Conservation (phyloP, 2,888 invertebrate genomes). For the Cryptocephalus primarius region DNA sequence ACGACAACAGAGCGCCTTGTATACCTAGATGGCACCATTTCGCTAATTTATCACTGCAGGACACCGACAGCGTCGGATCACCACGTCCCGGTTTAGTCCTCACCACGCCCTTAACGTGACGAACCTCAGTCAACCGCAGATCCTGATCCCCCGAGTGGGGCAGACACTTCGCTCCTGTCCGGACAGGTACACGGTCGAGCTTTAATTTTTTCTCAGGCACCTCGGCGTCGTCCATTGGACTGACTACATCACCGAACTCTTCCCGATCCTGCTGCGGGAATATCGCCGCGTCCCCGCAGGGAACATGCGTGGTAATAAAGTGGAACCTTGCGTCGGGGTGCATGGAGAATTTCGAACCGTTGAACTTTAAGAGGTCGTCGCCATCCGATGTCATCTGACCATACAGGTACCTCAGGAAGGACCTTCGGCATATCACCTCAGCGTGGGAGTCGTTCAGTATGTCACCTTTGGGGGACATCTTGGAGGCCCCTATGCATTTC, state of each 20-base stretch:
- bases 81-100: conserved; percentile 86
- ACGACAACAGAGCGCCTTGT: conserved; percentile 69
- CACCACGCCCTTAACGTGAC: conserved; percentile 58
- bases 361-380: conserved; percentile 15
- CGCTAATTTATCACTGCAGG: conserved; percentile 90
- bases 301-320: conserved; percentile 77
- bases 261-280: conserved; percentile 44
- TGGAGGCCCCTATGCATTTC: conserved; percentile 72
- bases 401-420: conserved; percentile 68
- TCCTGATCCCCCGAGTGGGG: conserved; percentile 46
- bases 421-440: conserved; percentile 76
- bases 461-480: conserved; percentile 54
- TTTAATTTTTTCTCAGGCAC: conserved; percentile 19
- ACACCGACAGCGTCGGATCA: conserved; percentile 76
- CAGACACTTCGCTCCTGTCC: conserved; percentile 88
- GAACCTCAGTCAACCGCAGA: conserved; percentile 42
- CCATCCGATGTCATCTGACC: conserved; percentile 35
- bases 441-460: conserved; percentile 86
- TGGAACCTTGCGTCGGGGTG: conserved; percentile 57
- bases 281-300: conserved; percentile 92
- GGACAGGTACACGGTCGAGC: conserved; percentile 40
- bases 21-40: conserved; percentile 80
- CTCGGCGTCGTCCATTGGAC: neutral
- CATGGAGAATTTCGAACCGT: conserved; percentile 15
- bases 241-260: conserved; percentile 18